Evolutionary conservation across 2,113 vertebrate genomes (phyloP).

Genomic region (Thymallus thymallus): DNA sequence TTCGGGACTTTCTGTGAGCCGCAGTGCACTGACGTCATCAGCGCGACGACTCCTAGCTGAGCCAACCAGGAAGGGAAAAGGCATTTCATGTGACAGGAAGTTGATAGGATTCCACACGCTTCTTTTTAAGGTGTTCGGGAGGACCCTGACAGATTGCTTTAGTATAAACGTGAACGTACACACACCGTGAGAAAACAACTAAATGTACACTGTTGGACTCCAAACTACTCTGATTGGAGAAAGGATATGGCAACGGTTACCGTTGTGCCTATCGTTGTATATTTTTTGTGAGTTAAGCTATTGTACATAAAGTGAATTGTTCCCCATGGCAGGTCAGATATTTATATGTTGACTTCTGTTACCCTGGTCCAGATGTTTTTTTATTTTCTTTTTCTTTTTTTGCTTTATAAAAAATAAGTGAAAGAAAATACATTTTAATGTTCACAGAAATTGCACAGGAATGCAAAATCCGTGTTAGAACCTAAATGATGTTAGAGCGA

Average conservation of each 20-base stretch:
- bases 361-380: slow-evolving; percentile 24
- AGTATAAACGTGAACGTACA: slow-evolving; percentile 6
- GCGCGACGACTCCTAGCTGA: slow-evolving; percentile 74
- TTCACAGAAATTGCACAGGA: slow-evolving; percentile 66
- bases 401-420: slow-evolving; percentile 38
- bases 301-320: slow-evolving; percentile 55
- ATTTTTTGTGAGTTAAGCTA: slow-evolving; percentile 51
- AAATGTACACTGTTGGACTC: slow-evolving; percentile 42
- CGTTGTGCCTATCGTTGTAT: slow-evolving; percentile 47
- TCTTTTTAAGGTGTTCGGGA: not conserved
- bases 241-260: slow-evolving; percentile 22
- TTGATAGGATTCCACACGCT: slow-evolving; percentile 83
- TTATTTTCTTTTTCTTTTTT: slow-evolving; percentile 20
- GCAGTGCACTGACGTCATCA: slow-evolving; percentile 96
- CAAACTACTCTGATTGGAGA: slow-evolving; percentile 44
- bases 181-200: no score
- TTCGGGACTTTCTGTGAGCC: slow-evolving; percentile 97
- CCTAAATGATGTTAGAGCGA: slow-evolving; percentile 43
- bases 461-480: slow-evolving; percentile 67
- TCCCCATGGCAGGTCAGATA: slow-evolving; percentile 49
- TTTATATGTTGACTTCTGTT: slow-evolving; percentile 59
- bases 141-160: not conserved
- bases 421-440: slow-evolving; percentile 43
- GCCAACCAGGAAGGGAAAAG: slow-evolving; percentile 83
- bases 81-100: slow-evolving; percentile 65